Base-by-base conservation (phyloP, 2,113 vertebrate genomes). In the Neotragus moschatus region DNA sequence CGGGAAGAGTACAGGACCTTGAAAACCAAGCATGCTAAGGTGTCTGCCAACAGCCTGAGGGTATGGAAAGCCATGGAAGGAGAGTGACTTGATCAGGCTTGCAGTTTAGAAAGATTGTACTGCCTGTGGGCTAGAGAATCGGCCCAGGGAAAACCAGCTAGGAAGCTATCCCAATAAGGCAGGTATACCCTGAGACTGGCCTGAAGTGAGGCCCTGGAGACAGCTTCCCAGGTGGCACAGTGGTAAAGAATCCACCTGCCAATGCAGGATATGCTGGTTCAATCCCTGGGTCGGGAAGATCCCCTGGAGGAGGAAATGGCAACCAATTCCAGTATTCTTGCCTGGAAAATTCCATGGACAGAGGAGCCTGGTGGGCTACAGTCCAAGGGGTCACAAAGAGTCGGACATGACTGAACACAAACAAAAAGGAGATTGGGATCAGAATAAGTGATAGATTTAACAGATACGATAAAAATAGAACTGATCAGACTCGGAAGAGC, bases 341-440 rank as follows among this genome's bases (percentile, higher is more conserved):
- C 43, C 43, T 43, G 43, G 43, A 43, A 43, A 43, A 43, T 43
- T 43, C 43, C 43, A 43, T 43, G 43, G 43, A 43, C 43, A 43
- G 43, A 3, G 6, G 43, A 43, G 43, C 3, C 6, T 43, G 43
- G 6, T 43, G 43, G 43, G 43, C 43, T 43, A 43, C 43, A 43
- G 43, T 43, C 43, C 43, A 43, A 4, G 43, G 43, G 43, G 43
- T 43, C 43, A 3, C 43, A 43, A 43, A 43, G 4, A 43, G 43
- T 43, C 0, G 0, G 36, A 43, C 10, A 25, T 0, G 12, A 75
- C 36, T 75, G 23, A 75, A 25, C 39, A 75, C 70, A 43, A 43
- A 75, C 23, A 43, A 75, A 75, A 75, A 75, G 12, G 23, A 75
- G 51, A 45, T 3, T 70, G 19, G 43, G 49, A 88, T 55, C 30